Conservation (phyloP, 2,888 invertebrate species). For the Maniola hyperantus region DNA sequence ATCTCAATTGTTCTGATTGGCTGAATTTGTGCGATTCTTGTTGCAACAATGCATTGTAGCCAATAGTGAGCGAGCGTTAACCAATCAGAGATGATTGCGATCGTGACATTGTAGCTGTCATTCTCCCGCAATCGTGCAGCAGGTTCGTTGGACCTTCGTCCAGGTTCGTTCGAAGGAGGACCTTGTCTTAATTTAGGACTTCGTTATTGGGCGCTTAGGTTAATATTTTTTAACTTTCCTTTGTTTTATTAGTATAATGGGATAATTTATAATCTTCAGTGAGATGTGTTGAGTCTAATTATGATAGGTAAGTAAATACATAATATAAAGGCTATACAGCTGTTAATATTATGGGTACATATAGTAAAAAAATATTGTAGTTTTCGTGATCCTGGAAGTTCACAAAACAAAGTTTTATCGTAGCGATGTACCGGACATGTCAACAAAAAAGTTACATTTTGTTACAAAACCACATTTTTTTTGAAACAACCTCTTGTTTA, state of each 20-base stretch:
- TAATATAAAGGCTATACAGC: too few relatives aligned
- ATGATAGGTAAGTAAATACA: too few relatives aligned
- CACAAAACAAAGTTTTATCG: neutral
- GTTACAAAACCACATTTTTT: neutral
- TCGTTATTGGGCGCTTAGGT: neutral
- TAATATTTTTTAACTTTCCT: neutral
- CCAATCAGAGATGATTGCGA: too few relatives aligned
- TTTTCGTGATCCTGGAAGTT: neutral
- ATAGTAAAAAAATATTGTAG: neutral
- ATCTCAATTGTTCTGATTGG: too few relatives aligned
- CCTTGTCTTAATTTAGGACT: slow-evolving; percentile 1
- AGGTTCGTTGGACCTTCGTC: too few relatives aligned
- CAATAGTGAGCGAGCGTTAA: too few relatives aligned
- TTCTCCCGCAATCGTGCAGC: too few relatives aligned
- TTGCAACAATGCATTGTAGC: too few relatives aligned
- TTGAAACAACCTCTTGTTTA: neutral
- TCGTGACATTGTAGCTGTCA: too few relatives aligned
- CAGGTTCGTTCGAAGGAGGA: neutral
- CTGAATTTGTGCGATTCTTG: too few relatives aligned
- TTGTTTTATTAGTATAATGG: neutral
- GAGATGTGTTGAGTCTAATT: too few relatives aligned
- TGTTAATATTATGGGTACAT: too few relatives aligned
- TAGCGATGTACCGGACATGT: neutral
- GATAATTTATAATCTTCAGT: neutral
- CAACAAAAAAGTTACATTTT: neutral